Conservation (phyloP, 1,140 invertebrate species). For the Solenopsis fugax region DNA sequence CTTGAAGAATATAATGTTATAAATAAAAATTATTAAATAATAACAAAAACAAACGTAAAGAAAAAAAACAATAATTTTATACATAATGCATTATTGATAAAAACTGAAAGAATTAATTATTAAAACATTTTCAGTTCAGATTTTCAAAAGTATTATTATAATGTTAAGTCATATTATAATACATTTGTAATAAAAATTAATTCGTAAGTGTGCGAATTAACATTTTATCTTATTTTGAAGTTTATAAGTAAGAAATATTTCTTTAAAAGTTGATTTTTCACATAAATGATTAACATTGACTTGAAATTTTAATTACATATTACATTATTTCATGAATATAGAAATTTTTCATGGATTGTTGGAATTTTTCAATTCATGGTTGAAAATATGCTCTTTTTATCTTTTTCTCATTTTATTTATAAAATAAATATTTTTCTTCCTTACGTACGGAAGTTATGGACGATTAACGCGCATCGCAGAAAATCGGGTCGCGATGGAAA, state of each 20-base stretch:
- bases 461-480: background rate
- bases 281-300: background rate
- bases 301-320: background rate
- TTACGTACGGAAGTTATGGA: background rate
- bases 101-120: background rate
- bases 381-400: background rate
- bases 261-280: background rate
- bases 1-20: background rate
- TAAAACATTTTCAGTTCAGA: background rate
- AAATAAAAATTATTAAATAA: background rate
- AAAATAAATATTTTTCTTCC: conserved; percentile 11
- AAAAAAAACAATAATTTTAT: background rate
- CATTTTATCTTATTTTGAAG: background rate
- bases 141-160: no score
- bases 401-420: background rate
- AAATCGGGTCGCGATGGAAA: conserved; percentile 17
- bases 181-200: background rate
- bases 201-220: background rate
- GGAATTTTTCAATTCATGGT: conserved; percentile 7
- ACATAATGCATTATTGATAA: background rate
- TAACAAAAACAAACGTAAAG: background rate
- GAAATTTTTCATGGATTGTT: background rate
- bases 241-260: background rate
- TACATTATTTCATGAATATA: background rate
- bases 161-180: background rate